phyloP scores from a whole-genome alignment of 2,888 invertebrate species.

The Orthonevra nobilis region DNA sequence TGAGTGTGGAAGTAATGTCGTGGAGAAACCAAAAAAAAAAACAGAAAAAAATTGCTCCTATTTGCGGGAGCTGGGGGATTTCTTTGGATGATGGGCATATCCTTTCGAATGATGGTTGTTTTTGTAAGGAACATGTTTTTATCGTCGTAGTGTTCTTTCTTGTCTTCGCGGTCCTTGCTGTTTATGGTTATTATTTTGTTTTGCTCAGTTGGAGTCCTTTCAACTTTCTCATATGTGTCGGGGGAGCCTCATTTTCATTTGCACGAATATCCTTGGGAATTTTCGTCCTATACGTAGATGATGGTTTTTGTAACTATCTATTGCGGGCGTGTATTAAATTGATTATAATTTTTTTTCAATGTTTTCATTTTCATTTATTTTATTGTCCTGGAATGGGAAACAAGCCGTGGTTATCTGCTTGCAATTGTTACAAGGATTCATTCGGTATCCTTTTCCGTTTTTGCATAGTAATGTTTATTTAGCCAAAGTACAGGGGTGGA shows the following conservation, averaged over 20 bases:
- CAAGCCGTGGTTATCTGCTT: slow-evolving; percentile 20
- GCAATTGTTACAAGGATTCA: no score
- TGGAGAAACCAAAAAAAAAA: no score
- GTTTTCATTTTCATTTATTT: slow-evolving; percentile 2
- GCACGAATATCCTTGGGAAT: slow-evolving; percentile 28
- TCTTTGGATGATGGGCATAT: slow-evolving; percentile 57
- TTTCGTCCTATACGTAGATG: slow-evolving; percentile 14
- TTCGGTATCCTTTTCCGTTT: not conserved
- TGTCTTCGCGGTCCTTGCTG: slow-evolving; percentile 32
- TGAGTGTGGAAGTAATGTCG: slow-evolving; percentile 1
- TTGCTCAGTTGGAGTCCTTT: slow-evolving; percentile 66
- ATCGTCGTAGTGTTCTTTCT: slow-evolving; percentile 34
- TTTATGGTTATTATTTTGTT: slow-evolving; percentile 69
- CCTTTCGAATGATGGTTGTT: slow-evolving; percentile 47
- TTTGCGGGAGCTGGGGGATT: slow-evolving; percentile 28
- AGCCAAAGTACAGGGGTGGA: not conserved
- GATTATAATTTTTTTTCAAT: slow-evolving; percentile 45
- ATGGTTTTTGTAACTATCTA: slow-evolving; percentile 26
- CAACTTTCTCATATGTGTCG: slow-evolving; percentile 1
- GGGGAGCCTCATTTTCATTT: slow-evolving; percentile 43
- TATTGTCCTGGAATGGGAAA: no score
- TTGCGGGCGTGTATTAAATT: slow-evolving; percentile 23
- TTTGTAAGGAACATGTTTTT: slow-evolving; percentile 51
- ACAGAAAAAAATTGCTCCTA: slow-evolving; percentile 43
- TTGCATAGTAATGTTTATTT: not conserved